Evolutionary conservation across 2,888 invertebrate genomes (phyloP), one percentile per base, ranked within the genome.

Genomic region (Drosophila putrida): DNA sequence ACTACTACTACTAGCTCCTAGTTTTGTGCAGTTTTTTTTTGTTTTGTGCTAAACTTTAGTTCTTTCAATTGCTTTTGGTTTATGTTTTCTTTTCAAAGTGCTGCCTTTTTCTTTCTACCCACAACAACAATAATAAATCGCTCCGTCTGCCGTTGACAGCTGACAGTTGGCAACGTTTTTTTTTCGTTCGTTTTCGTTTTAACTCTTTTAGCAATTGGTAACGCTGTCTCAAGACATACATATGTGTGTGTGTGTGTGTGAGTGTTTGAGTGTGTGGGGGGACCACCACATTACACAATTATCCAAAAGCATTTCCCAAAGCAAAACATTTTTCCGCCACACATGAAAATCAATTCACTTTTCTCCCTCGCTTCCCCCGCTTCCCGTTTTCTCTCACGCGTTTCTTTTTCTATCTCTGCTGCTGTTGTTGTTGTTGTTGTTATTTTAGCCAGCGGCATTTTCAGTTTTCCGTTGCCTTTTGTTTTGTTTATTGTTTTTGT

Each of bases 311-410:
- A 69, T 76, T 76, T 76, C 65, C 70, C 65, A 55, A 69, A 78
- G 65, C 61, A 65, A 64, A 49, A 66, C 49, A 55, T 68, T 83
- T 82, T 72, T 73, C 68, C 71, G 61, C 64, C 74, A 58, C 70
- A 73, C 64, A 74, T 77, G 73, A 74, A 82, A 88, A 88, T 88
- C 73, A 82, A 82, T 79, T 85, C 68, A 65, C 47, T 62, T 67
- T 63, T 46, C 50, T 46, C 50, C 47, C 38, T 62, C 38, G 59
- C 27, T 61, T 25, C 35, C 53, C 33, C n/a, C 6, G n/a, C 35
- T 27, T 27, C 11, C 15, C 20, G 3, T 53, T 59, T 53, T 46
- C 53, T 58, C 53, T 25, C 35, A 61, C 39, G 51, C 47, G 38
- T 46, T 33, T 53, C 27, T 39, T n/a, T 51, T 28, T 50, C 28